A percentile compares a stretch with the other conserved stretches of the same genome.
These are phyloP conservation scores for Crotalus tigris DNA, from an alignment of 2,113 vertebrate species.

Conservation along the genomic window DNA sequence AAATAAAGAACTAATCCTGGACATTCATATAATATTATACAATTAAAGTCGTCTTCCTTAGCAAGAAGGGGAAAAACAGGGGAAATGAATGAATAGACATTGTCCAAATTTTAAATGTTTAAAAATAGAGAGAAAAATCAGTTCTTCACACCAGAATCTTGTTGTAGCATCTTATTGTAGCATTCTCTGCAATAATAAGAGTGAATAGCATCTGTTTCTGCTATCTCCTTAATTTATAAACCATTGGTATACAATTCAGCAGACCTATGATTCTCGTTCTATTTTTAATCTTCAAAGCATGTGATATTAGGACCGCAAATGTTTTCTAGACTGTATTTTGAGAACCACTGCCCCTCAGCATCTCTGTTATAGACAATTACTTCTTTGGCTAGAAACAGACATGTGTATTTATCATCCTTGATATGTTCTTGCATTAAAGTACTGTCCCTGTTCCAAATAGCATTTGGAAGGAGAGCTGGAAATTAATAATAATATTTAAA, in stretches of 20 bases:
- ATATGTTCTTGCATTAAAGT: constrained; percentile 20
- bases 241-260: not conserved
- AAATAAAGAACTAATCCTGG: not conserved
- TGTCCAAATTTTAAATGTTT: not conserved
- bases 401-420: constrained; percentile 34
- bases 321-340: not conserved
- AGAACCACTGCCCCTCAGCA: not conserved
- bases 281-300: not conserved
- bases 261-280: not conserved
- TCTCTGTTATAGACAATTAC: not conserved
- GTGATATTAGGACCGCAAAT: not conserved
- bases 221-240: not conserved
- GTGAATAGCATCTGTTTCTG: not conserved
- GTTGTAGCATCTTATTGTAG: not conserved
- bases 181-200: not conserved
- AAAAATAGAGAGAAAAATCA: not conserved
- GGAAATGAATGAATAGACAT: not conserved
- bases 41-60: not conserved
- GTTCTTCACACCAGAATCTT: not conserved
- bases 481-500: constrained; percentile 29
- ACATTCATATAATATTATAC: not conserved
- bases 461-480: constrained; percentile 28
- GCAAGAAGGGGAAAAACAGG: not conserved
- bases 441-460: constrained; percentile 35
- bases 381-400: not conserved